Evolutionary conservation across 1,140 invertebrate species (phyloP), one percentile per base, ranked within the genome.

Genomic region (Drosophila ogumai): DNA sequence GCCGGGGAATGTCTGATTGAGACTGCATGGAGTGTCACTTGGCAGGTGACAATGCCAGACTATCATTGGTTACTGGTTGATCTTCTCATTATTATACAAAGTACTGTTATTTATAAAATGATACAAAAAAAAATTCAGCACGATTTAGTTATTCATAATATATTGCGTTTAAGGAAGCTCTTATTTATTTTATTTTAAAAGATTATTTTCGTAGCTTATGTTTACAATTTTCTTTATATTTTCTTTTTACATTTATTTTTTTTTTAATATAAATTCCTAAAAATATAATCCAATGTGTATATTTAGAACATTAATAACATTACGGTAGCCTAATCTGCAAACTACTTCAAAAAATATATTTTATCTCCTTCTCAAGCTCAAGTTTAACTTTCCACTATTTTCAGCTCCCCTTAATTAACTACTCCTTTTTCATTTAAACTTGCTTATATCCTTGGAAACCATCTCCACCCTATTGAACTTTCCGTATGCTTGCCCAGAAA

Each of bases 1-100:
- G 12, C 25, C 44, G 17, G 32, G 7, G n/a, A 25, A 19, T 22
- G 54, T 50, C 15, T 19, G 67, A 49, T 52, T 41, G 49, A 56
- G n/a, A 61, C 12, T 25, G 49, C 31, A 7, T 8, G 46, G 46
- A 22, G 12, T 25, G 34, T 69, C 49, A 43, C 38, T 49, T 74
- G 73, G 50, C 55, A 77, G 56, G 65, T 76, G 73, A 36, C 56
- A 68, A 56, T 40, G 13, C n/a, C 34, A 75, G 55, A 34, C 32
- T 43, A 5, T 40, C n/a, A 25, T 13, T 17, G 38, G 17, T 41
- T 25, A 44, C 5, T 1, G 46, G 3, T 49, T 25, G 56, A 72
- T 72, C 64, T 43, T 12, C 10, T 6, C 6, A 40, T 36, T 36
- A 6, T 6, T 44, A 13, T 44, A 28, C 5, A 28, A 28, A 0